phyloP scores from a whole-genome alignment of 2,113 vertebrate species.

The Baryphthengus martii region DNA sequence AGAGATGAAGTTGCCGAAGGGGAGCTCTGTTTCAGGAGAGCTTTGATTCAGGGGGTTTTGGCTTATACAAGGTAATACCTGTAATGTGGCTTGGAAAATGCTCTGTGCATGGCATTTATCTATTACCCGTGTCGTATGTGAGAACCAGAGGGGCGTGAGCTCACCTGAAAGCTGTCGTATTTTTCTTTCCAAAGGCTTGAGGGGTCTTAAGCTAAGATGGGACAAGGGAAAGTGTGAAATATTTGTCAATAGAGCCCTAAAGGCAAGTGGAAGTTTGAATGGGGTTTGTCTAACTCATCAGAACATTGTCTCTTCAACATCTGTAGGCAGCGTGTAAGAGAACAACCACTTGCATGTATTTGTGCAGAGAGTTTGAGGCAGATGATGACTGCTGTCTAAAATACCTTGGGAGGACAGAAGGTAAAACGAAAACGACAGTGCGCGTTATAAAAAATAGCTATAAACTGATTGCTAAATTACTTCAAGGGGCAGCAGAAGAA shows the following conservation, averaged over 20 bases:
- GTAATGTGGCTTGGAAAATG: not conserved
- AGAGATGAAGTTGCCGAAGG: not conserved
- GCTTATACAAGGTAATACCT: not conserved
- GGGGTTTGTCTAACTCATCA: not conserved
- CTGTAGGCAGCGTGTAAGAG: not conserved
- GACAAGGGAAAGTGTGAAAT: not conserved
- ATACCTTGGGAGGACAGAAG: not conserved
- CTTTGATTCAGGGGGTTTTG: not conserved
- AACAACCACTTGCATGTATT: not conserved
- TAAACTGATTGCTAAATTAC: not conserved
- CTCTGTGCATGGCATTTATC: not conserved
- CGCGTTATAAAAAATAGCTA: not conserved
- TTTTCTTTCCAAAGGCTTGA: not conserved
- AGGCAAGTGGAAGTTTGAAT: not conserved
- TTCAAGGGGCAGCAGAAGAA: not conserved
- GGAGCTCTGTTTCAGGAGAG: not conserved
- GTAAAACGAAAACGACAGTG: not conserved
- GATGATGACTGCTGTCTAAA: not conserved
- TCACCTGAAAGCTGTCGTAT: not conserved
- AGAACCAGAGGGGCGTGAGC: not conserved
- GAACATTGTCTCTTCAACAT: not conserved
- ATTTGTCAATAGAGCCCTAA: not conserved
- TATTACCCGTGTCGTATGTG: not conserved
- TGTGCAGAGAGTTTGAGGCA: not conserved
- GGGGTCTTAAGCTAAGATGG: not conserved